These are phyloP conservation scores for Samia ricini DNA, from an alignment of 1,140 invertebrate genomes.

Conservation along the genomic window DNA sequence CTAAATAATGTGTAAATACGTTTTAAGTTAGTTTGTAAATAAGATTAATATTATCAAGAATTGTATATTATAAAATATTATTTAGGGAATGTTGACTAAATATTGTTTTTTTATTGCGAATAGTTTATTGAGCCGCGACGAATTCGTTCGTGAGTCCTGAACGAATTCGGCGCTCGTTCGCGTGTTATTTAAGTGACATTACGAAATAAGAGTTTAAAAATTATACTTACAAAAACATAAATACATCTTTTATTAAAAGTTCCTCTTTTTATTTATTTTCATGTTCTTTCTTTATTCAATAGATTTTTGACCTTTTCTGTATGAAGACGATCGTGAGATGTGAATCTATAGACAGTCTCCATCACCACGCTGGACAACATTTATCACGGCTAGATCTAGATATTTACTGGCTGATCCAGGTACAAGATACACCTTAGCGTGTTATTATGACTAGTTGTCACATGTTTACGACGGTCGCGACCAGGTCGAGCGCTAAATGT, in stretches of 20 bases:
- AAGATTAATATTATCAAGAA: constrained; percentile 35
- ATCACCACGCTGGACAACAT: too few relatives aligned
- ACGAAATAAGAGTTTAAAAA: constrained; percentile 74
- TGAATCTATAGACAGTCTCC: too few relatives aligned
- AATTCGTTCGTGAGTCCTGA: constrained; percentile 60
- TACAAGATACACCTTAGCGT: too few relatives aligned
- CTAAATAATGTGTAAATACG: constrained; percentile 75
- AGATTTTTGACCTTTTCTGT: too few relatives aligned
- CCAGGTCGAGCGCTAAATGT: too few relatives aligned
- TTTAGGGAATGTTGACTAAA: constrained; percentile 61
- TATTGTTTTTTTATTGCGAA: constrained; percentile 52
- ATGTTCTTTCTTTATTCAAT: too few relatives aligned
- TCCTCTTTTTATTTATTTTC: background rate
- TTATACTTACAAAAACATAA: constrained; percentile 45
- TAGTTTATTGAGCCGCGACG: constrained; percentile 65
- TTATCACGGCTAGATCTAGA: too few relatives aligned
- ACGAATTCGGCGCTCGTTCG: constrained; percentile 54
- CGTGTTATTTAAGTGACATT: constrained; percentile 74
- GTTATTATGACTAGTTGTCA: too few relatives aligned
- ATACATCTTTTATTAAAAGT: constrained; percentile 1
- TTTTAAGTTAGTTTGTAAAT: constrained; percentile 65
- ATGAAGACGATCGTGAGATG: too few relatives aligned
- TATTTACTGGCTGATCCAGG: too few relatives aligned
- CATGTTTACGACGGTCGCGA: too few relatives aligned
- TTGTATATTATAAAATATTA: constrained; percentile 53